Percentiles rank a stretch among this genome's conserved stretches.
Evolutionary conservation across 1,140 invertebrate genomes (phyloP).

Genomic region (Spodoptera frugiperda): DNA sequence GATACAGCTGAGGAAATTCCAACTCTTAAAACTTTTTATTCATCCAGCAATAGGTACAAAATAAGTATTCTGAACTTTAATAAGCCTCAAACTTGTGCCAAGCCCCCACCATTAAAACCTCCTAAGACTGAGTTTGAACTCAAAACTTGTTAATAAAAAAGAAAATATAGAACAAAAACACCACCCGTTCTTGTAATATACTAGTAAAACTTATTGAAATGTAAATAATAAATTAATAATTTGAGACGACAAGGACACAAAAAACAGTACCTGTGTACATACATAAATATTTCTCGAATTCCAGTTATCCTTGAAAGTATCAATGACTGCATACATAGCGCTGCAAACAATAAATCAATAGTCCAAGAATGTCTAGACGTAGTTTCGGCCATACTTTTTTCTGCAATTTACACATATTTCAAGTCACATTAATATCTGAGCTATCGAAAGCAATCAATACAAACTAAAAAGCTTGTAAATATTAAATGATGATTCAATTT

Average conservation of each 20-base stretch:
- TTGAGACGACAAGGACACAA: background rate
- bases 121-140: too few relatives aligned
- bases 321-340: slow-evolving; percentile 17
- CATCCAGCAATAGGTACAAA: too few relatives aligned
- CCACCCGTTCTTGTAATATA: too few relatives aligned
- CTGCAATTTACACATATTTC: slow-evolving; percentile 26
- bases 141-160: too few relatives aligned
- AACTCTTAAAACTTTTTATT: background rate
- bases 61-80: too few relatives aligned
- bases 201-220: slow-evolving; percentile 20
- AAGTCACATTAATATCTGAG: slow-evolving; percentile 11
- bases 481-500: slow-evolving; percentile 40
- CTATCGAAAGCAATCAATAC: slow-evolving; percentile 39
- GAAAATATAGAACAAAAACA: too few relatives aligned
- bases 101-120: too few relatives aligned
- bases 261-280: background rate
- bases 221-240: slow-evolving; percentile 21
- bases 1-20: background rate
- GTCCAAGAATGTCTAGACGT: slow-evolving; percentile 26
- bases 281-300: slow-evolving; percentile 23
- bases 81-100: too few relatives aligned
- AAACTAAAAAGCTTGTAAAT: slow-evolving; percentile 24
- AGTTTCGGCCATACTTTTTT: background rate
- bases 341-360: slow-evolving; percentile 32
- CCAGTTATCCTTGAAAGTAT: slow-evolving; percentile 25